phyloP scores from a whole-genome alignment of 2,113 vertebrate genomes.

The Jaculus jaculus region DNA sequence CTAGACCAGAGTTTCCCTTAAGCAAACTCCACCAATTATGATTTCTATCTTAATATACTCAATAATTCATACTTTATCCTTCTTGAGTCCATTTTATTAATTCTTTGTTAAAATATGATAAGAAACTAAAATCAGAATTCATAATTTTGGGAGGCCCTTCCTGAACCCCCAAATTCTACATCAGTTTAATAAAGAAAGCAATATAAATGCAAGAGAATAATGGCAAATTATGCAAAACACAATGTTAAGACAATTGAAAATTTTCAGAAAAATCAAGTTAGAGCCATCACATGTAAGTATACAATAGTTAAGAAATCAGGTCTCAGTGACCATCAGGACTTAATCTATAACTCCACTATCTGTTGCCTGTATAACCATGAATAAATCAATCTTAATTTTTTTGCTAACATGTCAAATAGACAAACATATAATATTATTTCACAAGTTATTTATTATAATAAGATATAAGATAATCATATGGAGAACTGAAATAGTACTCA shows the following conservation, averaged over 20 bases:
- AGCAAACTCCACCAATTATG: too few species aligned
- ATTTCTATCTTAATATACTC: too few species aligned
- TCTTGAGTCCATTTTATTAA: too few species aligned
- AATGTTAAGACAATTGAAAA: neutral
- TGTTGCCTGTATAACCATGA: neutral
- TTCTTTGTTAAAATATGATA: too few species aligned
- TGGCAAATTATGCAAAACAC: neutral
- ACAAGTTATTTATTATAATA: neutral
- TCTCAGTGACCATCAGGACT: neutral
- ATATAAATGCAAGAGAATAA: neutral
- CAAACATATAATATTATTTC: neutral
- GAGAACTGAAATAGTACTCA: neutral
- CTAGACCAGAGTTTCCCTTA: too few species aligned
- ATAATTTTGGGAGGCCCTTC: too few species aligned
- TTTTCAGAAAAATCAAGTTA: conserved; percentile 3
- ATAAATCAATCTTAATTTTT: neutral
- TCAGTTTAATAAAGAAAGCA: neutral
- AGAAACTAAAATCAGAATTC: too few species aligned
- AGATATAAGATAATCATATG: neutral
- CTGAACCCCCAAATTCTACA: neutral
- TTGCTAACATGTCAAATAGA: neutral
- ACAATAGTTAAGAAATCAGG: neutral
- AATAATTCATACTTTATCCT: too few species aligned
- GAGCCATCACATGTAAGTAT: neutral
- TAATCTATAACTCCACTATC: neutral